Conservation (phyloP, 2,888 invertebrate species). For the Orgyia antiqua region DNA sequence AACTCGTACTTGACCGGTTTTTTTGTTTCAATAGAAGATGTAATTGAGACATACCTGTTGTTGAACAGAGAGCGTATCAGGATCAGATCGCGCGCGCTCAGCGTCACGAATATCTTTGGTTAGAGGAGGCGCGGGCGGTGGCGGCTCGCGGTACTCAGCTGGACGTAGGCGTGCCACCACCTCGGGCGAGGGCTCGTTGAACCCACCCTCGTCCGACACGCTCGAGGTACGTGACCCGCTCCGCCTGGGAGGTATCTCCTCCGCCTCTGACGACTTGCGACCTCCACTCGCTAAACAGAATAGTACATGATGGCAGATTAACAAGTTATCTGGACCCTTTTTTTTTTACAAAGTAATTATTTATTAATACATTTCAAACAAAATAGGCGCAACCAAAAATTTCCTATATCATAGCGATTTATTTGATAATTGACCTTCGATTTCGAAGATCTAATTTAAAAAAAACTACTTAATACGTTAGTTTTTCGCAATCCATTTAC, state of each 20-base stretch:
- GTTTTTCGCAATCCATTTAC: too few species aligned
- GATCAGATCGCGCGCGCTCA: conserved; percentile 62
- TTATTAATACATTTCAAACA: too few species aligned
- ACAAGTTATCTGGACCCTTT: not conserved
- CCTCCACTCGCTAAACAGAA: conserved; percentile 61
- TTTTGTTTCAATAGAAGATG: too few species aligned
- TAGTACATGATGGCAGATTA: not conserved
- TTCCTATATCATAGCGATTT: too few species aligned
- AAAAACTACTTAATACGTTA: too few species aligned
- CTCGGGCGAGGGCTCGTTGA: conserved; percentile 84
- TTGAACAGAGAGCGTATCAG: conserved; percentile 66
- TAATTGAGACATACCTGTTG: conserved; percentile 67
- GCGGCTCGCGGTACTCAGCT: conserved; percentile 62
- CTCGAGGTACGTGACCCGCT: conserved; percentile 83
- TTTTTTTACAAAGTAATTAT: too few species aligned
- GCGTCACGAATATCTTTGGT: conserved; percentile 54
- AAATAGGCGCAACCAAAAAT: too few species aligned
- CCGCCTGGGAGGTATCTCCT: conserved; percentile 77
- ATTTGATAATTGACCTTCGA: too few species aligned
- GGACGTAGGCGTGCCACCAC: conserved; percentile 80
- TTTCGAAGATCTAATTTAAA: too few species aligned
- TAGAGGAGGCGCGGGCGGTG: conserved; percentile 38
- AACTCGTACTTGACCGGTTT: too few species aligned
- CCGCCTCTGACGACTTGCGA: conserved; percentile 72
- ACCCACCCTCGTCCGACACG: conserved; percentile 83